Conservation (phyloP, 1,140 invertebrate species). For the Carcinoscorpius rotundicauda region DNA sequence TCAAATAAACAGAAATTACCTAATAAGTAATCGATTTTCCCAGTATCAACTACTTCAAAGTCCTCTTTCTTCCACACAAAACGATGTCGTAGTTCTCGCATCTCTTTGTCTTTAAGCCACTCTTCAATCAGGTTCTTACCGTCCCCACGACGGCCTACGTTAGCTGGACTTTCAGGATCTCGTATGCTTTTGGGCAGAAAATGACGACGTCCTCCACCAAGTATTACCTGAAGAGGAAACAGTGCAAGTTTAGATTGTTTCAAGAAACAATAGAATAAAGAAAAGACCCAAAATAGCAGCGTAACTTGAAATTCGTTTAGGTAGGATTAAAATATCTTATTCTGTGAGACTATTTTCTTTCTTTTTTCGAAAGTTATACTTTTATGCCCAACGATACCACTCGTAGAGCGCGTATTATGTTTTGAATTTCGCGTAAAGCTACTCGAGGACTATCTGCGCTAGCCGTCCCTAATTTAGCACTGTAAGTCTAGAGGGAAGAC, state of each 20-base stretch:
- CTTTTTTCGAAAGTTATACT: too few species aligned
- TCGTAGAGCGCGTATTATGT: too few species aligned
- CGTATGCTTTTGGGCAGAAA: slow-evolving; percentile 26
- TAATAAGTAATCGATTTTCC: slow-evolving; percentile 30
- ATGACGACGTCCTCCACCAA: slow-evolving; percentile 33
- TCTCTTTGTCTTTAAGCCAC: slow-evolving; percentile 38
- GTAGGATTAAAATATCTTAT: slow-evolving; percentile 20
- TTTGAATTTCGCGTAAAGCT: too few species aligned
- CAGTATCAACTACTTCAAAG: slow-evolving; percentile 26
- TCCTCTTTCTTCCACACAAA: slow-evolving; percentile 29
- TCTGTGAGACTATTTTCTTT: too few species aligned
- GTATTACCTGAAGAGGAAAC: slow-evolving; percentile 16
- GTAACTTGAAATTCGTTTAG: slow-evolving; percentile 32
- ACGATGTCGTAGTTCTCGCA: slow-evolving; percentile 22
- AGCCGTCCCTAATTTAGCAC: too few species aligned
- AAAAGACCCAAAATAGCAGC: slow-evolving; percentile 64
- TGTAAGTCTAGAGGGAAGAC: too few species aligned
- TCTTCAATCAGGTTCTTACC: slow-evolving; percentile 54
- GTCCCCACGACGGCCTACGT: slow-evolving; percentile 46
- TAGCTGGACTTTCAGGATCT: slow-evolving; percentile 25
- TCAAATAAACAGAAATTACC: slow-evolving; percentile 17
- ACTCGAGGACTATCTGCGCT: too few species aligned
- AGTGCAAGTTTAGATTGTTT: slow-evolving; percentile 31
- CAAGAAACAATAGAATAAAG: slow-evolving; percentile 43
- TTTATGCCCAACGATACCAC: too few species aligned